These are phyloP conservation scores for Phalangium opilio DNA, from an alignment of 2,888 invertebrate genomes.

Conservation along the genomic window DNA sequence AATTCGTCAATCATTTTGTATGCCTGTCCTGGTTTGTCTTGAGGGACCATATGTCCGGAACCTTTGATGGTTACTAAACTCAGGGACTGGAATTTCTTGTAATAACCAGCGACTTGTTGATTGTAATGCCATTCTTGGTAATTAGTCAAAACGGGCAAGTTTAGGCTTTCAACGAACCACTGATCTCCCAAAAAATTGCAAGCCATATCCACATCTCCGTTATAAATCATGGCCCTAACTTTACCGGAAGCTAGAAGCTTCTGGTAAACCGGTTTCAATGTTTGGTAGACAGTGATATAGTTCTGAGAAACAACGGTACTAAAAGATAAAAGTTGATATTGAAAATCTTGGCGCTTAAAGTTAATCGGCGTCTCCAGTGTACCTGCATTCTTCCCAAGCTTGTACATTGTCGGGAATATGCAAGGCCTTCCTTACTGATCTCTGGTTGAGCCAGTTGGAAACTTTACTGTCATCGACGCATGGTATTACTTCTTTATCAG, in stretches of 20 bases:
- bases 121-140: slow-evolving; percentile 25
- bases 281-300: slow-evolving; percentile 15
- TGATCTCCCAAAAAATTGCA: slow-evolving; percentile 37
- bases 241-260: slow-evolving; percentile 19
- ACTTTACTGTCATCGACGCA: slow-evolving; percentile 17
- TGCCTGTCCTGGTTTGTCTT: slow-evolving; percentile 29
- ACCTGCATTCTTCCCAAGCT: slow-evolving; percentile 21
- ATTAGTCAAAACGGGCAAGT: slow-evolving; percentile 1
- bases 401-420: slow-evolving; percentile 20
- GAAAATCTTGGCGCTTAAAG: too few species aligned
- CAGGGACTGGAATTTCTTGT: slow-evolving; percentile 23
- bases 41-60: slow-evolving; percentile 34
- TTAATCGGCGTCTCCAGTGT: too few species aligned
- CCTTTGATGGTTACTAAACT: slow-evolving; percentile 23
- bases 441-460: slow-evolving; percentile 17
- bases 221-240: slow-evolving; percentile 31
- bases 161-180: slow-evolving; percentile 33
- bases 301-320: slow-evolving; percentile 15
- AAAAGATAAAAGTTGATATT: slow-evolving; percentile 1
- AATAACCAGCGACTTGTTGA: slow-evolving; percentile 29
- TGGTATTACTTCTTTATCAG: slow-evolving; percentile 14
- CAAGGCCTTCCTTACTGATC: slow-evolving; percentile 19
- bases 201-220: slow-evolving; percentile 37
- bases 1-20: slow-evolving; percentile 28
- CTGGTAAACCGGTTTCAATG: slow-evolving; percentile 18